Evolutionary conservation across 35 echinoderm and acorn worm species (phyloP).

Genomic region (Holothuria glaberrima): DNA sequence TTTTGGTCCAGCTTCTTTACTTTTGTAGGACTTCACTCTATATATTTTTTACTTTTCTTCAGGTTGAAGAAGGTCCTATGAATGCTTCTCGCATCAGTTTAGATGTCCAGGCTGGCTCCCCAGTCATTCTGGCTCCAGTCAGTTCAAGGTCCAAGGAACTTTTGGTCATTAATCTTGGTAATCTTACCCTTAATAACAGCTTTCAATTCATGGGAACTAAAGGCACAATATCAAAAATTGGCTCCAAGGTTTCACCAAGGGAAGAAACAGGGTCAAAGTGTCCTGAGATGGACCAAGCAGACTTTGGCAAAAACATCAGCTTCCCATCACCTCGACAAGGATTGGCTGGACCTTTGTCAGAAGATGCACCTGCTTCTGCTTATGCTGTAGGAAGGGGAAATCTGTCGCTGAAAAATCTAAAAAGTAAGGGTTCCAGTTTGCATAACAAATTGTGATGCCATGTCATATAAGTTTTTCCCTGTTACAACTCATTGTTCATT

Average conservation of each 20-base stretch:
- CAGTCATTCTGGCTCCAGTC: slow-evolving; percentile 88
- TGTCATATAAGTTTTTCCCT: too few relatives aligned
- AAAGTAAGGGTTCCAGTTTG: not conserved
- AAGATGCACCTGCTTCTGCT: not conserved
- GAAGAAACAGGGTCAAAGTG: not conserved
- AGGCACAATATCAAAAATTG: slow-evolving; percentile 76
- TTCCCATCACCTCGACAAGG: slow-evolving; percentile 21
- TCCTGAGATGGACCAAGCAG: not conserved
- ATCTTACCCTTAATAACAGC: slow-evolving; percentile 85
- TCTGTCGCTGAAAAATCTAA: not conserved
- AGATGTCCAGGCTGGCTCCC: slow-evolving; percentile 92
- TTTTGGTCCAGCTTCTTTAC: too few relatives aligned
- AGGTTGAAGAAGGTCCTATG: slow-evolving; percentile 82
- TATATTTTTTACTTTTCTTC: not conserved
- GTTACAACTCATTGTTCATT: too few relatives aligned
- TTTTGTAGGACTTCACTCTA: too few relatives aligned
- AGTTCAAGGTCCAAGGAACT: slow-evolving; percentile 85
- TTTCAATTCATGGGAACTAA: slow-evolving; percentile 75
- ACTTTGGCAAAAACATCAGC: slow-evolving; percentile 13
- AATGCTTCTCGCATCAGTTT: slow-evolving; percentile 76
- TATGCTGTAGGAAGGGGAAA: slow-evolving; percentile 2
- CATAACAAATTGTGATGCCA: too few relatives aligned
- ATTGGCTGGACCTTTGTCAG: slow-evolving; percentile 9
- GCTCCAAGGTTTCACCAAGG: slow-evolving; percentile 55
- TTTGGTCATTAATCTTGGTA: slow-evolving; percentile 91